A percentile compares a stretch with the other conserved stretches of the same genome.
phyloP scores from a whole-genome alignment of 2,113 vertebrate genomes.

The Sapayoa aenigma region DNA sequence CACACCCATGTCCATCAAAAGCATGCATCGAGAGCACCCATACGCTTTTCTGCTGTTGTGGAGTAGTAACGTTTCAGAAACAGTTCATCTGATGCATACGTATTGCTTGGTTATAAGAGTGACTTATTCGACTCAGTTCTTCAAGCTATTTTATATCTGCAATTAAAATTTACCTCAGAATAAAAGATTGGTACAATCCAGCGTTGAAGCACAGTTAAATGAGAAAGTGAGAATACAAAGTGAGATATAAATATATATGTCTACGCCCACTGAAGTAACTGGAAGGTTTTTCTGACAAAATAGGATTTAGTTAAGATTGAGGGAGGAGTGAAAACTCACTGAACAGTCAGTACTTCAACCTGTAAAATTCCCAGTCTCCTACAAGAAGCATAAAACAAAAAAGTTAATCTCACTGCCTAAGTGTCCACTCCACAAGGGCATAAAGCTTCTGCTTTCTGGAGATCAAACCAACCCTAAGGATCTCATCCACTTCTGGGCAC shows the following conservation, averaged over 20 bases:
- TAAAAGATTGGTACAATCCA: neutral
- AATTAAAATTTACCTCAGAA: neutral
- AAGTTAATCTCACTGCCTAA: neutral
- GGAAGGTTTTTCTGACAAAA: neutral
- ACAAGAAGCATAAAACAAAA: neutral
- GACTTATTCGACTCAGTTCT: neutral
- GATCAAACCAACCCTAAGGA: neutral
- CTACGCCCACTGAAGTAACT: neutral
- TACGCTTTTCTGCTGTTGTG: neutral
- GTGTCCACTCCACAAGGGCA: neutral
- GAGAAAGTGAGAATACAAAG: neutral
- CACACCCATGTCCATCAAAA: neutral
- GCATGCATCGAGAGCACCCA: rapidly evolving
- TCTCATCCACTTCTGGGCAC: neutral
- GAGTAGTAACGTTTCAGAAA: neutral
- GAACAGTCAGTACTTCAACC: neutral
- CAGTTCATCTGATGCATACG: neutral
- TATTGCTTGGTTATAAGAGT: neutral
- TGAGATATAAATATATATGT: neutral
- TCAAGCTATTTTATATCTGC: neutral
- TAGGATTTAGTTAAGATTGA: neutral
- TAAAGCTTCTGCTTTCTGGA: neutral
- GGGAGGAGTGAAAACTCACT: neutral
- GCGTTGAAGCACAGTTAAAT: neutral
- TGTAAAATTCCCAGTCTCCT: neutral